Percentiles rank a stretch among this genome's conserved stretches.
Conservation (phyloP, 2,113 vertebrate genomes). For the Promerops cafer region DNA sequence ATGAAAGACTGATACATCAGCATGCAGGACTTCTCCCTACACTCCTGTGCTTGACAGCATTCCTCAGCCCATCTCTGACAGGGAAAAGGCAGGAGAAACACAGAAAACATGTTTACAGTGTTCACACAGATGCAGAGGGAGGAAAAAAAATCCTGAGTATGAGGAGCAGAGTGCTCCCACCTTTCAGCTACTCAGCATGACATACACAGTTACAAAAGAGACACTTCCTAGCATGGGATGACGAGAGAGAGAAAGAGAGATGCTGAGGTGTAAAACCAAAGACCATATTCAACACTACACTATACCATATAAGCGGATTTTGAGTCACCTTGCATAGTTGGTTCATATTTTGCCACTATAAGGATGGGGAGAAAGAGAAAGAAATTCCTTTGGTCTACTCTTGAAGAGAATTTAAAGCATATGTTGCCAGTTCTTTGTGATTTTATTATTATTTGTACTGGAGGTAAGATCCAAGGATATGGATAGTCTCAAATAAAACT, state of each 20-base stretch:
- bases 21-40: not conserved
- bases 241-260: not conserved
- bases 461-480: not conserved
- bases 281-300: not conserved
- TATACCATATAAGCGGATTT: not conserved
- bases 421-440: not conserved
- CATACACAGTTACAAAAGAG: rapidly evolving
- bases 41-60: not conserved
- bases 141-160: not conserved
- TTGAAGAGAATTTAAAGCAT: not conserved
- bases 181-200: not conserved
- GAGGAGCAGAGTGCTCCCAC: not conserved
- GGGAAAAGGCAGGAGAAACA: not conserved
- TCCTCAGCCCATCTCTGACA: not conserved
- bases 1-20: not conserved
- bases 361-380: not conserved
- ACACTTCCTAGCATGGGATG: not conserved
- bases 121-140: not conserved
- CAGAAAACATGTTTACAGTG: not conserved
- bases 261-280: not conserved
- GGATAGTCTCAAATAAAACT: not conserved
- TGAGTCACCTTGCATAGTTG: not conserved
- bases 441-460: not conserved
- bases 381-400: not conserved
- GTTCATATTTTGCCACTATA: not conserved